These are phyloP conservation scores for Zaprionus camerounensis DNA, from an alignment of 1,140 invertebrate species.

Conservation along the genomic window DNA sequence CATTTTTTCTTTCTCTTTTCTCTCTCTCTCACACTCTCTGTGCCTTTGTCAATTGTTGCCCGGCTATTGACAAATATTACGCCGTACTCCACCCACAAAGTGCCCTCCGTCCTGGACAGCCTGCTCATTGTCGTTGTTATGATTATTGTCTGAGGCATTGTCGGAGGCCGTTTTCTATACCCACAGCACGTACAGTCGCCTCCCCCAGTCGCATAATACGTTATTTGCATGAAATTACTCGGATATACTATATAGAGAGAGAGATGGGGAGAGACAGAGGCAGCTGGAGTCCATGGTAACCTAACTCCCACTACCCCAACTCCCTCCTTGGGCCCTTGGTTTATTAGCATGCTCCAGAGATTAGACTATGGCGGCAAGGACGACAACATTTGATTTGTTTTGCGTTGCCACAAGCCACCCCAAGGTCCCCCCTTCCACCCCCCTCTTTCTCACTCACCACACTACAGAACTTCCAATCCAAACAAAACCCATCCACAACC, in stretches of 20 bases:
- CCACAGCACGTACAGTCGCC: conserved; percentile 71
- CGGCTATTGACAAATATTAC: conserved; percentile 79
- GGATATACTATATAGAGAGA: conserved; percentile 24
- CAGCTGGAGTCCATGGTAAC: conserved; percentile 1
- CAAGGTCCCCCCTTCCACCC: neutral
- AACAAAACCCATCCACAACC: neutral
- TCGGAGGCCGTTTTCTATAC: conserved; percentile 63
- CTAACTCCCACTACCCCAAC: conserved; percentile 1
- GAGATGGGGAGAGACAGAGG: neutral
- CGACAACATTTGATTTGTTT: conserved; percentile 81
- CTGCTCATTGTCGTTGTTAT: conserved; percentile 61
- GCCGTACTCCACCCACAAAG: conserved; percentile 2
- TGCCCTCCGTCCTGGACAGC: neutral
- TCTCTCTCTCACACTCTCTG: neutral
- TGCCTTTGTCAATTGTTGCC: conserved; percentile 70
- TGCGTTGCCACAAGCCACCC: conserved; percentile 58
- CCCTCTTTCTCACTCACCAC: conserved; percentile 1
- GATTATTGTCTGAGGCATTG: conserved; percentile 74
- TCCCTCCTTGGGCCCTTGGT: conserved; percentile 48
- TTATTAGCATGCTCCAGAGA: conserved; percentile 81
- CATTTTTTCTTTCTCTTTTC: conserved; percentile 11
- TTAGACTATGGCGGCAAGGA: conserved; percentile 76
- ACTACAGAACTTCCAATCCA: conserved; percentile 12
- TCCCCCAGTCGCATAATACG: conserved; percentile 65
- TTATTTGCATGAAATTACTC: conserved; percentile 81